Conservation (phyloP, 64 coral and sea anemone species). For the Exaiptasia diaphana region DNA sequence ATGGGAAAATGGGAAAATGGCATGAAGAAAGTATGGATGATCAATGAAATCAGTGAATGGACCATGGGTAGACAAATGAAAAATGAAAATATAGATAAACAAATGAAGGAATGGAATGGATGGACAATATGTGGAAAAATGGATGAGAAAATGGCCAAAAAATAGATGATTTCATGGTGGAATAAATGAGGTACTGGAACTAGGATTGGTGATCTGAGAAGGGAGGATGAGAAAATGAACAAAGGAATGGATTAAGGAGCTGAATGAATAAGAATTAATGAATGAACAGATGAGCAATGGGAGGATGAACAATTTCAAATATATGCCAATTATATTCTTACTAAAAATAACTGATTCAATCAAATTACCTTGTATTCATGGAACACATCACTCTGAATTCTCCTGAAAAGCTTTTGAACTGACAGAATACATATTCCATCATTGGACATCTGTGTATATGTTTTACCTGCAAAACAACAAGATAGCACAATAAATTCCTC, state of each 20-base stretch:
- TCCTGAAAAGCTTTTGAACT: slow-evolving; percentile 86
- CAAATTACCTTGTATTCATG: slow-evolving; percentile 78
- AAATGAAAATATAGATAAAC: background rate
- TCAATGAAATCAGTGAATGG: too few species aligned
- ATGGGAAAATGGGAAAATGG: too few species aligned
- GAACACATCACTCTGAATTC: slow-evolving; percentile 56
- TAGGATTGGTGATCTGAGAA: too few species aligned
- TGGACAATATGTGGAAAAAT: too few species aligned
- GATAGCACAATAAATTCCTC: background rate
- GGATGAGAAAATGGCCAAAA: too few species aligned
- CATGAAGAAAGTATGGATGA: too few species aligned
- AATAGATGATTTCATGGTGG: background rate
- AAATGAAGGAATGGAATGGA: background rate
- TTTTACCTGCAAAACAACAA: slow-evolving; percentile 61
- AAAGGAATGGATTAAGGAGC: background rate
- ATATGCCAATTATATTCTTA: too few species aligned
- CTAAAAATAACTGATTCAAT: background rate
- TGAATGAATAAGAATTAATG: background rate
- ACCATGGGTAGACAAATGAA: too few species aligned
- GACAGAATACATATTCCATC: slow-evolving; percentile 69
- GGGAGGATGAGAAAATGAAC: background rate
- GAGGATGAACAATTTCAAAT: too few species aligned
- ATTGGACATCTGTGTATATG: slow-evolving; percentile 88
- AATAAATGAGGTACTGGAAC: background rate
- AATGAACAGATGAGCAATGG: too few species aligned